Evolutionary conservation across 2,888 invertebrate genomes (phyloP), one percentile per base, ranked within the genome.

Genomic region (Agrochola macilenta): DNA sequence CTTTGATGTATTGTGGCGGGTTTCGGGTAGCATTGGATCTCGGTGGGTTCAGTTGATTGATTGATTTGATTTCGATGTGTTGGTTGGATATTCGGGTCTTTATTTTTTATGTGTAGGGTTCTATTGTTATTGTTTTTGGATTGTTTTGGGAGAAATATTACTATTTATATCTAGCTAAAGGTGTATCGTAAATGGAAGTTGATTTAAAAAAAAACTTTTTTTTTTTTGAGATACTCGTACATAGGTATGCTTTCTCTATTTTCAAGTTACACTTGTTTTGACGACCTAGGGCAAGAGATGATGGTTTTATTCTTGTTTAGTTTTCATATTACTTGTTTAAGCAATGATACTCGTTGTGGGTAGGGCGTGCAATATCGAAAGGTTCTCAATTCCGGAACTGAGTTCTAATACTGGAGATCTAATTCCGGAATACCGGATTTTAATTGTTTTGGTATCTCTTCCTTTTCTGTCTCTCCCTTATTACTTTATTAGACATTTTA

Each of bases 11-110:
- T 74, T 71, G 70, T 80, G 70, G 57, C 43, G 70, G 79, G 60
- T 57, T 65, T 70, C 46, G 76, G 58, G 65, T 78, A 69, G 66
- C 66, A 61, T 61, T 74, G 74, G 65, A 68, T 77, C 65, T 77
- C 61, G 49, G 66, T 49, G 69, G 78, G 65, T 61, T 81, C 61
- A 57, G 57, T 61, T 81, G 81, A 82, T 82, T 82, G 78, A 82
- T 82, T 82, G 81, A 82, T 81, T 81, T 77, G 68, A 81, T 82
- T 81, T 58, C 35, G 60, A 79, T 79, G 71, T 79, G 54, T 71
- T 82, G 75, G 49, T 61, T 35, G 60, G 68, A 69, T 82, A 60
- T 66, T 80, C 23, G 60, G 39, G 20, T 80, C 8, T 80, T 58
- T 57, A 60, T 60, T 81, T 66, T 39, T 64, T 65, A 46, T 35